These are phyloP conservation scores for Forficula auricularia DNA, from an alignment of 1,140 invertebrate species.

Conservation along the genomic window DNA sequence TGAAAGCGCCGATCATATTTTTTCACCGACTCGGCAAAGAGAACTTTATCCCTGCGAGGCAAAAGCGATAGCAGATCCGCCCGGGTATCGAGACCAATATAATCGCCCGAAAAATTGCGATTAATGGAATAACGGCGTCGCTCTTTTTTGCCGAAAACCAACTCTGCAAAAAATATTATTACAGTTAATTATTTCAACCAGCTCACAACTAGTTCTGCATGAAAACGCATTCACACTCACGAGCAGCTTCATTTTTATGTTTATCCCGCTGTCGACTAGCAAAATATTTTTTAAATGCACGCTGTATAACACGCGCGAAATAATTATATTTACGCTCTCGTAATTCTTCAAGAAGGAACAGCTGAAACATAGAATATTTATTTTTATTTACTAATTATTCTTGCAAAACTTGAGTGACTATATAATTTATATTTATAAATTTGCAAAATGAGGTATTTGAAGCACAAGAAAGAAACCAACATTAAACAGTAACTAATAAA, in stretches of 20 bases:
- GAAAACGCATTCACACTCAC: constrained; percentile 13
- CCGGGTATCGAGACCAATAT: constrained; percentile 48
- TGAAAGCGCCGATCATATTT: constrained; percentile 53
- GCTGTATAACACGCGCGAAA: constrained; percentile 52
- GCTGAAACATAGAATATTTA: too few species aligned
- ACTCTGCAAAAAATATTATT: constrained; percentile 27
- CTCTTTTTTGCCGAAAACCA: constrained; percentile 51
- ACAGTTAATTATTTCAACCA: background rate
- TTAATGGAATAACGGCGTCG: constrained; percentile 45
- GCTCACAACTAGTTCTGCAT: background rate
- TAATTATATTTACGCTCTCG: constrained; percentile 52
- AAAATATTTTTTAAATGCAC: constrained; percentile 51
- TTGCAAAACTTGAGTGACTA: too few species aligned
- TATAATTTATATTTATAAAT: too few species aligned
- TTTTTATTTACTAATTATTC: too few species aligned
- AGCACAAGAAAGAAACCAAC: too few species aligned
- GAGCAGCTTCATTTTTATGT: constrained; percentile 40
- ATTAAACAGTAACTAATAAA: too few species aligned
- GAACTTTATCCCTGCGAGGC: constrained; percentile 45
- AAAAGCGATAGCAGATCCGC: constrained; percentile 38
- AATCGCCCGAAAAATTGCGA: constrained; percentile 56
- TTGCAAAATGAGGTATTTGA: too few species aligned
- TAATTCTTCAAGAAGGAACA: constrained; percentile 56
- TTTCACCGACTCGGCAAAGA: constrained; percentile 48
- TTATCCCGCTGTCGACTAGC: constrained; percentile 40